Percentiles rank a stretch among this genome's conserved stretches.
Evolutionary conservation across 2,113 vertebrate genomes (phyloP).

Genomic region (Cranoglanis bouderius): DNA sequence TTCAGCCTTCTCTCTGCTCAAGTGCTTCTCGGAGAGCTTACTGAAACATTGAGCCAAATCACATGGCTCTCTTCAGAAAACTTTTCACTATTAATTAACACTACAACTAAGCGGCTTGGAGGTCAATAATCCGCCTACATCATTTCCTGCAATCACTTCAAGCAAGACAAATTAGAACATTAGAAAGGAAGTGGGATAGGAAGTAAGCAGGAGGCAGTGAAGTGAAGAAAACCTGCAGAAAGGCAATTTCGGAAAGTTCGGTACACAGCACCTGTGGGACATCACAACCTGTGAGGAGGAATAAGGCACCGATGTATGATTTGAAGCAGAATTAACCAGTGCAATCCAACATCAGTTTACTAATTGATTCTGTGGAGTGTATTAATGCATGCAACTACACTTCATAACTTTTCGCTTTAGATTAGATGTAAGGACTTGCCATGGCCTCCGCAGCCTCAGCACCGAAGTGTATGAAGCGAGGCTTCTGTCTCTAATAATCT

Average conservation of each 20-base stretch:
- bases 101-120: background rate
- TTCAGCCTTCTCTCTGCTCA: background rate
- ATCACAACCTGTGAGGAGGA: background rate
- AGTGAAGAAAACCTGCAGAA: slow-evolving; percentile 15
- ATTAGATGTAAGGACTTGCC: slow-evolving; percentile 8
- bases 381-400: slow-evolving; percentile 14
- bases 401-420: slow-evolving; percentile 1
- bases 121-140: slow-evolving; percentile 27
- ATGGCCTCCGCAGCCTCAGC: background rate
- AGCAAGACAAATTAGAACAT: slow-evolving; percentile 11
- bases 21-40: background rate
- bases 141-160: slow-evolving; percentile 8
- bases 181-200: background rate
- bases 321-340: slow-evolving; percentile 1
- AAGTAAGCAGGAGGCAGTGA: background rate
- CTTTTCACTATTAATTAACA: slow-evolving; percentile 31
- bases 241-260: slow-evolving; percentile 8
- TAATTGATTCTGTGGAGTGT: background rate
- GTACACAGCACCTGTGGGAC: background rate
- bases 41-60: slow-evolving; percentile 16
- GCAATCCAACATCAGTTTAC: background rate
- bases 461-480: slow-evolving; percentile 1
- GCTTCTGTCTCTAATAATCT: slow-evolving; percentile 1
- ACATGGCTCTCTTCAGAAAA: slow-evolving; percentile 2
- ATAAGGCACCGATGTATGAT: background rate